Evolutionary conservation across 2,113 vertebrate genomes (phyloP), one percentile per base, ranked within the genome.

Genomic region (Megaptera novaeangliae): DNA sequence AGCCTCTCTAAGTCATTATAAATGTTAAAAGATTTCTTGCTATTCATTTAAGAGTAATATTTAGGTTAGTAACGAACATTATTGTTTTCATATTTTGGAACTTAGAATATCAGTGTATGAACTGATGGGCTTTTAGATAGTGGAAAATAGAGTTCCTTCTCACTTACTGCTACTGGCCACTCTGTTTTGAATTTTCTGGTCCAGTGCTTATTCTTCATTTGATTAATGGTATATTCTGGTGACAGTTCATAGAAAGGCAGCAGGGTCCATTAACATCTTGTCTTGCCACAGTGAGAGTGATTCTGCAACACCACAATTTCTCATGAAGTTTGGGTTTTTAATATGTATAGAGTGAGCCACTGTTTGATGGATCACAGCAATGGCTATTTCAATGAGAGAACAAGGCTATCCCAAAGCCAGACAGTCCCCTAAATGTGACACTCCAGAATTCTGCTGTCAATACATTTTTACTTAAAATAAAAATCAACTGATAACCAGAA

Each of bases 301-400:
- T 75, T 92, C 77, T 81, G 46, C 64, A 94, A 39, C 44, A 69
- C 78, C n/a, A 80, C 86, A 31, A 92, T 95, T 98, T 97, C 89
- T 95, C 89, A 87, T 92, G 89, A 93, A 87, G 44, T 63, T 95
- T 92, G 52, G 59, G 25, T 95, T 87, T 97, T 97, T 96, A 98
- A 98, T 98, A 97, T 95, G 74, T 81, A 97, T 96, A 87, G 72
- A 80, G 71, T 49, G 66, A 96, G 68, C 59, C 39, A 14, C 63
- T 66, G 3, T 66, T 93, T 98, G 97, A 97, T 96, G 94, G 97
- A 97, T 97, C 68, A 83, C 94, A 87, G 80, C 75, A 72, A 75
- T 81, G 74, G 69, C 72, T 97, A 57, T 94, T 95, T 97, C 94
- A 75, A n/a, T 94, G 80, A 95, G 21, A 89, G 69, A 95, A 96